Percentiles rank a stretch among this genome's conserved stretches.
Conservation (phyloP, 2,888 invertebrate species). For the Nasonovia ribisnigri region DNA sequence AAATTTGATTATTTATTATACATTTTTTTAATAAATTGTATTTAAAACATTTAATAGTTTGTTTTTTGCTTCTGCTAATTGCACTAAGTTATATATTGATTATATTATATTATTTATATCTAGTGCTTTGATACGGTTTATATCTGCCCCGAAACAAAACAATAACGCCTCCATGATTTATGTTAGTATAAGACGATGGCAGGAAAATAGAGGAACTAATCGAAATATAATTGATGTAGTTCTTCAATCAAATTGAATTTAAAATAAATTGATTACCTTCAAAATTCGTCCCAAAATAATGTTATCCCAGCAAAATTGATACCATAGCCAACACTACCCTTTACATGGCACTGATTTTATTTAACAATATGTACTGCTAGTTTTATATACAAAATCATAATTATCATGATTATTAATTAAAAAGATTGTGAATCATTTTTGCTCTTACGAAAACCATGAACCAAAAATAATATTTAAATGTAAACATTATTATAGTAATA, state of each 20-base stretch:
- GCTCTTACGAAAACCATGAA: neutral
- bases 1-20: neutral
- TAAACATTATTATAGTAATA: neutral
- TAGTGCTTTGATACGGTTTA: neutral
- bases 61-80: neutral
- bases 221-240: neutral
- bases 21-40: neutral
- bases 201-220: neutral
- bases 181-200: neutral
- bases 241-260: neutral
- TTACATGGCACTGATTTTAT: neutral
- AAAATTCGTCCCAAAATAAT: neutral
- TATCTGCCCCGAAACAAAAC: neutral
- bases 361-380: neutral
- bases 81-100: neutral
- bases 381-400: neutral
- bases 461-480: neutral
- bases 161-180: neutral
- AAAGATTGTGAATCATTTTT: neutral
- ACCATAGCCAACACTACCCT: neutral
- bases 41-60: neutral
- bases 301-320: neutral
- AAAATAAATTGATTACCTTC: neutral
- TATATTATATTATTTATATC: neutral
- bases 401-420: neutral